phyloP scores from a whole-genome alignment of 2,888 invertebrate species.

The Drosophila robusta region DNA sequence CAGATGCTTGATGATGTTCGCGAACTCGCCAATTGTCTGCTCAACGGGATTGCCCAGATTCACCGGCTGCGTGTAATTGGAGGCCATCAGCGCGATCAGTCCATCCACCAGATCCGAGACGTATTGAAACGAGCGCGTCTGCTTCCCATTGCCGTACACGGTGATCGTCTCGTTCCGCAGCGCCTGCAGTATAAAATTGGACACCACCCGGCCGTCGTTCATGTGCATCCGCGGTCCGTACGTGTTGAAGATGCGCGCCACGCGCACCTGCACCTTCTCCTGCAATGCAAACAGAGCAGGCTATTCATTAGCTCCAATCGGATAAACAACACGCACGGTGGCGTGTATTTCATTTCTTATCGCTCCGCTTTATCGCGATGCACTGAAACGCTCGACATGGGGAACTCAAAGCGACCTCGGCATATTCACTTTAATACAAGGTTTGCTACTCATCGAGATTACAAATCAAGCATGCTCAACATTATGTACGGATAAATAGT shows the following conservation, averaged over 20 bases:
- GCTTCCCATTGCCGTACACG: slow-evolving; percentile 95
- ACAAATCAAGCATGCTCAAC: no score
- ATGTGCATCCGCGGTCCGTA: slow-evolving; percentile 99
- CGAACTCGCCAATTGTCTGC: slow-evolving; percentile 97
- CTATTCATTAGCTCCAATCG: slow-evolving; percentile 6
- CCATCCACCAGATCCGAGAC: slow-evolving; percentile 99
- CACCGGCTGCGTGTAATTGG: slow-evolving; percentile 96
- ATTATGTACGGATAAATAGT: no score
- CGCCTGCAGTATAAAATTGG: slow-evolving; percentile 99
- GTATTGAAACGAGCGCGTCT: slow-evolving; percentile 99
- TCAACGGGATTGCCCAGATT: slow-evolving; percentile 99
- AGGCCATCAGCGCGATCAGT: slow-evolving; percentile 95
- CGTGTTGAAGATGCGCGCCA: slow-evolving; percentile 99
- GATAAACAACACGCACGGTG: neutral
- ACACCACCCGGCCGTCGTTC: slow-evolving; percentile 98
- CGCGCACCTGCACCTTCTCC: slow-evolving; percentile 97
- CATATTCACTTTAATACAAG: neutral
- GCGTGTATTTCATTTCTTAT: slow-evolving; percentile 34
- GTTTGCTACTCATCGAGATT: neutral
- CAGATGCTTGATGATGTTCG: slow-evolving; percentile 92
- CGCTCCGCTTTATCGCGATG: slow-evolving; percentile 30
- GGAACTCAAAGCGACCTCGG: slow-evolving; percentile 18
- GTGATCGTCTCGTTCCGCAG: slow-evolving; percentile 97
- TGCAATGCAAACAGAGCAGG: slow-evolving; percentile 25
- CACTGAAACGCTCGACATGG: slow-evolving; percentile 23